A percentile compares a stretch with the other conserved stretches of the same genome.
Evolutionary conservation across 2,113 vertebrate species (phyloP).

Genomic region (Bolborhynchus lineola): DNA sequence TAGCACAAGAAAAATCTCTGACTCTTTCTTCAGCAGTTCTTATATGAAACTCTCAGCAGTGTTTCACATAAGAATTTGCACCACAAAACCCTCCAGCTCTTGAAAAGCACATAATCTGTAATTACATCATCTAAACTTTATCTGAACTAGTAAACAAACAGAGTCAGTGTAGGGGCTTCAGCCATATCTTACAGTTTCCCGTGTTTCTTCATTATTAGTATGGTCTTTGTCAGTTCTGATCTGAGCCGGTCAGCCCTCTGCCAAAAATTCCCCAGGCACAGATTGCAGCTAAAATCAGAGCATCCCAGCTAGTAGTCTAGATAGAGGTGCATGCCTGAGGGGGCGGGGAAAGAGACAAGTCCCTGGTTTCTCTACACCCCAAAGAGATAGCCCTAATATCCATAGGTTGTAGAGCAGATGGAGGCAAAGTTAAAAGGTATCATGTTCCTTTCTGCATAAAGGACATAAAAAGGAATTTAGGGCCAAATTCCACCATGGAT

Average conservation of each 20-base stretch:
- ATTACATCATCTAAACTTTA: background rate
- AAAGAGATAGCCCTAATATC: background rate
- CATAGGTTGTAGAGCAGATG: background rate
- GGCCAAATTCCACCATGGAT: background rate
- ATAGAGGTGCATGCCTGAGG: background rate
- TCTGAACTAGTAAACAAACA: background rate
- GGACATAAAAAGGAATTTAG: background rate
- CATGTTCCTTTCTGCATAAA: background rate
- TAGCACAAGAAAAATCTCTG: background rate
- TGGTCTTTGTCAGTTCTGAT: background rate
- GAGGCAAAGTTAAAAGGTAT: background rate
- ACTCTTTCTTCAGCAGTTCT: background rate
- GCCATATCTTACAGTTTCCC: background rate
- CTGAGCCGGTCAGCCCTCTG: background rate
- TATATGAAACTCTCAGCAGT: background rate
- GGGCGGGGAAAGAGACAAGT: background rate
- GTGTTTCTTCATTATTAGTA: background rate
- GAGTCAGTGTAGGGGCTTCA: background rate
- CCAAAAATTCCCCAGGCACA: background rate
- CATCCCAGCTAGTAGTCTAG: background rate
- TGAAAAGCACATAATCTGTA: background rate
- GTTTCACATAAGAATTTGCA: background rate
- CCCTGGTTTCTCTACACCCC: fast-evolving
- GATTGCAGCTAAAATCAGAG: background rate
- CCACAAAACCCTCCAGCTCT: background rate